phyloP scores from a whole-genome alignment of 2,113 vertebrate species.

The Alosa alosa region DNA sequence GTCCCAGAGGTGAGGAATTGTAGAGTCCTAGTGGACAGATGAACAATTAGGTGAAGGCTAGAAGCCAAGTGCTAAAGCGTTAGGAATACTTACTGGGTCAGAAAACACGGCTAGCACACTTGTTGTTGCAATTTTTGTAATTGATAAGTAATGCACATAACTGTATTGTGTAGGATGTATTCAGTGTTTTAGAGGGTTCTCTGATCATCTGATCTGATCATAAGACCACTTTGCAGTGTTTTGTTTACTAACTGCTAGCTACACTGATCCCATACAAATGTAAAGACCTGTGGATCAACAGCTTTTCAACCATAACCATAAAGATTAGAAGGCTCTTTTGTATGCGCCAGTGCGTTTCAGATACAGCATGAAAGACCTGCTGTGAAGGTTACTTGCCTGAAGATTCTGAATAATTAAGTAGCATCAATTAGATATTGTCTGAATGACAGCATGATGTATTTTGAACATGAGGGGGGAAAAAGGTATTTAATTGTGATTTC shows the following conservation, averaged over 20 bases:
- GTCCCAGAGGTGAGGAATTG: slow-evolving; percentile 70
- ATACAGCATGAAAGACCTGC: slow-evolving; percentile 2
- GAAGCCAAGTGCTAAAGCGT: background rate
- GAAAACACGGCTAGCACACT: background rate
- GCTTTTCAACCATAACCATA: background rate
- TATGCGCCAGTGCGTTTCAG: background rate
- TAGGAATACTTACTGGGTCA: background rate
- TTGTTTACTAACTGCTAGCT: background rate
- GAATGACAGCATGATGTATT: slow-evolving; percentile 16
- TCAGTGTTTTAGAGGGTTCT: background rate
- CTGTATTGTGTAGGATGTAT: background rate
- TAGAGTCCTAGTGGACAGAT: background rate
- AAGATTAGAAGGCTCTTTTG: background rate
- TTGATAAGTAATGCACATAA: background rate
- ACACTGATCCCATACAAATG: background rate
- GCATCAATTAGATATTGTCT: slow-evolving; percentile 15
- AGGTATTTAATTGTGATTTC: background rate
- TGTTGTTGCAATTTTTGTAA: background rate
- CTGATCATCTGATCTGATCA: background rate
- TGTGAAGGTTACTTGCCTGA: slow-evolving; percentile 10
- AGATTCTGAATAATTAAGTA: background rate
- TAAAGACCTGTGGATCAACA: background rate
- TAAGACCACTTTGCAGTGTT: background rate
- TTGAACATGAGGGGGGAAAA: background rate
- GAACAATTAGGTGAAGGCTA: background rate